Base-by-base conservation (phyloP, 2,888 invertebrate species). In the Protonemura montana region DNA sequence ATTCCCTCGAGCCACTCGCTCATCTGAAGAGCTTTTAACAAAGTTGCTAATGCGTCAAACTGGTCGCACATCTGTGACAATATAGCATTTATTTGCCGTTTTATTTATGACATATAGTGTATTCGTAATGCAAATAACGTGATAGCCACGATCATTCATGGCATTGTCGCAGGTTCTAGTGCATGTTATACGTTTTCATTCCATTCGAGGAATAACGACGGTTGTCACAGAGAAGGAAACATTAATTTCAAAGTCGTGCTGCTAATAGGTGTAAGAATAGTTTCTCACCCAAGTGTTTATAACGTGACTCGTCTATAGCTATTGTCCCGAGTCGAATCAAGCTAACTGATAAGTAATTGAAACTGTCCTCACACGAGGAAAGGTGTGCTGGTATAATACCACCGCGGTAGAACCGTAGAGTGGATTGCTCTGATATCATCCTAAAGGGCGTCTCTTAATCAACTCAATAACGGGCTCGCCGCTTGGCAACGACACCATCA, bases 51-150 rank as follows among this genome's bases (percentile, higher is more conserved):
- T 83, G 26, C 82, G 82, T 83, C 41, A 83, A 83, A 41, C 30
- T 41, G 82, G n/a, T 27, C 41, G 82, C 82, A 30, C 82, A 83
- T 83, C 82, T 83, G 82, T 83, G 82, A 83, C 35, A 41, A 21
- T 30, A 82, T 41, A 82, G n/a, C 82, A 82, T 78, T 78, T 78
- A 78, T 78, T 78, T 78, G 29, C 27, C 6, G 29, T 28, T 78
- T 26, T 78, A 78, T 78, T 35, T 35, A 26, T 78, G 25, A 3
- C 82, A 35, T 29, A 30, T n/a, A n/a, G n/a, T n/a, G n/a, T n/a
- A n/a, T 28, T 7, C 30, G 82, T 6, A 82, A 82, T 82, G 82
- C 25, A 82, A 30, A 82, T 82, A 82, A 78, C n/a, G 29, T 28
- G 6, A 7, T 25, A 2, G 21, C 29, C 78, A 10, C 25, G 78